Conservation (phyloP, 2,888 invertebrate species). For the Drosophila siamana region DNA sequence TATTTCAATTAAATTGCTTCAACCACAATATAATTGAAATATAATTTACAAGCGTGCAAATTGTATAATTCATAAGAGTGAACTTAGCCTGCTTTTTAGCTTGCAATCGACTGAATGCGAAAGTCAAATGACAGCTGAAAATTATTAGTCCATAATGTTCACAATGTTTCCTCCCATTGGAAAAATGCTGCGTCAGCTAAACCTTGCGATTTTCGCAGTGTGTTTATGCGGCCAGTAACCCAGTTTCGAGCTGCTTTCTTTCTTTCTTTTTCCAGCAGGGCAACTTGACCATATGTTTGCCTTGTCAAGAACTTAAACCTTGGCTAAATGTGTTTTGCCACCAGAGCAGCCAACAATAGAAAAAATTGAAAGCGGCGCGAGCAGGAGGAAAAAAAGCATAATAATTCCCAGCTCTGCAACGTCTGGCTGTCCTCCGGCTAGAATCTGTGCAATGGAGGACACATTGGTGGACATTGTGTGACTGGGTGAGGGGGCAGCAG, state of each 20-base stretch:
- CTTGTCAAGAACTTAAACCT: constrained; percentile 59
- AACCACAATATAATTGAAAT: neutral
- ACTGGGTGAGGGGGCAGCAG: neutral
- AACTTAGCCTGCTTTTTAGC: too few relatives aligned
- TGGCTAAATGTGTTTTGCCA: constrained; percentile 52
- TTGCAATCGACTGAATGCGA: neutral
- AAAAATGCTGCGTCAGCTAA: neutral
- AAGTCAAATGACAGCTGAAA: neutral
- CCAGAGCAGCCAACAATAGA: constrained; percentile 3
- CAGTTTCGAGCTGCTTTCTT: constrained; percentile 40
- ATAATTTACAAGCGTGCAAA: neutral
- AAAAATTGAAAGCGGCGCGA: neutral
- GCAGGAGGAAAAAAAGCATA: constrained; percentile 8
- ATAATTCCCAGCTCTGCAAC: constrained; percentile 32
- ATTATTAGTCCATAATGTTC: neutral
- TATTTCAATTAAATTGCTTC: too few relatives aligned
- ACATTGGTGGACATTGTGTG: neutral
- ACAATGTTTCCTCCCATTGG: neutral
- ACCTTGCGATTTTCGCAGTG: neutral
- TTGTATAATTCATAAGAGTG: too few relatives aligned
- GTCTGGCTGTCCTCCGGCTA: constrained; percentile 37
- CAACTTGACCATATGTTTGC: constrained; percentile 63
- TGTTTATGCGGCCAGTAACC: constrained; percentile 32
- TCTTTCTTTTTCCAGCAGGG: constrained; percentile 29
- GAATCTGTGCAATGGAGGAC: neutral